These are phyloP conservation scores for Vidua chalybeata DNA, from an alignment of 2,113 vertebrate species.

Conservation along the genomic window DNA sequence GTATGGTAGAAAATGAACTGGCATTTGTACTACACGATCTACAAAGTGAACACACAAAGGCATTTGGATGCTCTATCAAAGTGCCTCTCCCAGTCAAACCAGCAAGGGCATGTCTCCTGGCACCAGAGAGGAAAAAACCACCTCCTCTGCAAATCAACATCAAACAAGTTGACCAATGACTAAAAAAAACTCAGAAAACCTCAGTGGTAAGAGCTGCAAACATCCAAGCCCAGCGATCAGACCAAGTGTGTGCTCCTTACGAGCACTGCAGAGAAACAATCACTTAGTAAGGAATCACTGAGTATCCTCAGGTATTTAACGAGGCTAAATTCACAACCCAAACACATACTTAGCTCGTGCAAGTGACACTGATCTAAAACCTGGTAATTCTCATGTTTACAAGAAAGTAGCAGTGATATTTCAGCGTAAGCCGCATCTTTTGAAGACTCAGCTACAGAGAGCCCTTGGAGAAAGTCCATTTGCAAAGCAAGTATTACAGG, in stretches of 20 bases:
- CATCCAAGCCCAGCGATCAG: background rate
- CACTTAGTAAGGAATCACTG: background rate
- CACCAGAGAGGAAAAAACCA: background rate
- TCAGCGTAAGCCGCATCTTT: background rate
- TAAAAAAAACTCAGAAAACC: background rate
- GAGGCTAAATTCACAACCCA: background rate
- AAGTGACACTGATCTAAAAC: background rate
- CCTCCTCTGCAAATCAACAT: constrained; percentile 28
- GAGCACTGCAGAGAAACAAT: background rate
- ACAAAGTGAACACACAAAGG: constrained; percentile 18
- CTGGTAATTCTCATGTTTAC: background rate
- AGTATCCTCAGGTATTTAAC: background rate
- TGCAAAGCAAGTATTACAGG: background rate
- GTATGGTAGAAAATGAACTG: background rate
- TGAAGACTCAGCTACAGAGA: background rate
- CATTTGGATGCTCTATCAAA: background rate
- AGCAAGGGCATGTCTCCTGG: constrained; percentile 55
- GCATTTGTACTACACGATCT: background rate
- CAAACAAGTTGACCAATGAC: constrained; percentile 6
- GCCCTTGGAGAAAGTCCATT: background rate
- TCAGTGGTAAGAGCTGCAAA: background rate
- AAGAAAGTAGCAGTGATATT: background rate
- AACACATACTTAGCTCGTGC: background rate
- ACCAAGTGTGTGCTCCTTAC: background rate
- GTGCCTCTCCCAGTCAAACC: constrained; percentile 50